phyloP scores from a whole-genome alignment of 2,888 invertebrate species.

The Drosophila neutralis region DNA sequence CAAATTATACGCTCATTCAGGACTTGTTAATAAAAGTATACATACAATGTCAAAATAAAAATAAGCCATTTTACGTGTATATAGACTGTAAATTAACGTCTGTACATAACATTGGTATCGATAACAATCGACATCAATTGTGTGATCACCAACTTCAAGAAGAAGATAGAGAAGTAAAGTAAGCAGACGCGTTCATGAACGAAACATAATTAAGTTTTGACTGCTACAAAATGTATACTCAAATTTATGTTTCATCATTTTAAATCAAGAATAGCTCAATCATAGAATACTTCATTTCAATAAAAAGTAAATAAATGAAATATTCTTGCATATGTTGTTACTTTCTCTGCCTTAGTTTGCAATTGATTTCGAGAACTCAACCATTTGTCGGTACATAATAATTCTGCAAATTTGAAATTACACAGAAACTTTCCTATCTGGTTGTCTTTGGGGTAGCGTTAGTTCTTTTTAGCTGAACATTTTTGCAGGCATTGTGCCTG shows the following conservation, averaged over 20 bases:
- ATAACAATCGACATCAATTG: background rate
- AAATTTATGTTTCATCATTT: background rate
- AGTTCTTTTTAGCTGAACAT: slow-evolving; percentile 16
- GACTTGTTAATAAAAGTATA: background rate
- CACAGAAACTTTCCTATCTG: slow-evolving; percentile 22
- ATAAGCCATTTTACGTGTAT: fast-evolving
- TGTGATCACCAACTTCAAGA: background rate
- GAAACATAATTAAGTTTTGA: background rate
- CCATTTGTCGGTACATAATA: slow-evolving; percentile 11
- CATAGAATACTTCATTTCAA: background rate
- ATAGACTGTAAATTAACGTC: no score
- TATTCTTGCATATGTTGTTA: background rate
- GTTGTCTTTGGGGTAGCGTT: slow-evolving; percentile 5
- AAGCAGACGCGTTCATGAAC: background rate
- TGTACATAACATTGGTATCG: background rate
- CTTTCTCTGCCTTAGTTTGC: background rate
- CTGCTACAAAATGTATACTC: background rate
- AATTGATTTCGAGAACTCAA: slow-evolving; percentile 27
- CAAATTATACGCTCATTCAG: background rate
- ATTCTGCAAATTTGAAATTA: slow-evolving; percentile 9
- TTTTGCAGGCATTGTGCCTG: slow-evolving; percentile 6
- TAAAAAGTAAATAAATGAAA: background rate
- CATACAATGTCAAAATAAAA: background rate
- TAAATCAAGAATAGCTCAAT: no score
- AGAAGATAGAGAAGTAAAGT: background rate